Evolutionary conservation across 1,140 invertebrate species (phyloP).

Genomic region (Pantala flavescens): DNA sequence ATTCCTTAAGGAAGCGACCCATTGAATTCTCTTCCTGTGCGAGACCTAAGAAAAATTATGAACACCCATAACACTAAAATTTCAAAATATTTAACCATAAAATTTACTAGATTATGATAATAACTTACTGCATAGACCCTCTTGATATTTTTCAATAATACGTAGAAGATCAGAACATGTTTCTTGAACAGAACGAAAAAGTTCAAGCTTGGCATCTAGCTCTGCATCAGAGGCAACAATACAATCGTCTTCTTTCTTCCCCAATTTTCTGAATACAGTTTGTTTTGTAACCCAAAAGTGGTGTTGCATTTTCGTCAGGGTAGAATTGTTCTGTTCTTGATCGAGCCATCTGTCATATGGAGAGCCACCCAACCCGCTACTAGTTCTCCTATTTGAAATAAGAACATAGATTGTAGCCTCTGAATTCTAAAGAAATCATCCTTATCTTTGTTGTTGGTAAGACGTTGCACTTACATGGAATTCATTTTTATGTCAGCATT

Average conservation of each 20-base stretch:
- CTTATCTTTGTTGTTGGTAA: too few relatives aligned
- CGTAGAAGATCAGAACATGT: constrained; percentile 80
- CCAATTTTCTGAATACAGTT: constrained; percentile 83
- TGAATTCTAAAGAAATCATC: background rate
- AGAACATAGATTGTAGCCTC: background rate
- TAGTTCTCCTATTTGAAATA: background rate
- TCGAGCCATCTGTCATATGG: background rate
- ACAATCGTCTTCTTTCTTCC: constrained; percentile 96
- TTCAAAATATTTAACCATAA: background rate
- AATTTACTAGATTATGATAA: background rate
- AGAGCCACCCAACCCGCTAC: background rate
- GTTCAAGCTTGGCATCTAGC: constrained; percentile 92
- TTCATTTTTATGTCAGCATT: background rate
- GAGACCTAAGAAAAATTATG: constrained; percentile 43
- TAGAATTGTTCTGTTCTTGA: constrained; percentile 37
- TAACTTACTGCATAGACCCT: constrained; percentile 69
- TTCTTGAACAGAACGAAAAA: constrained; percentile 90
- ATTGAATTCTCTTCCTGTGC: constrained; percentile 93
- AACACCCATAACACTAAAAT: background rate
- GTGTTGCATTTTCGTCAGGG: constrained; percentile 77
- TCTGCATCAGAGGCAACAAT: constrained; percentile 92
- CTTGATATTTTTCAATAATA: constrained; percentile 89
- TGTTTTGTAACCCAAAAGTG: constrained; percentile 99
- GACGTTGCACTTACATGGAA: background rate
- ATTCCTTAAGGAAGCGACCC: constrained; percentile 89